phyloP scores from a whole-genome alignment of 2,797 vertebrate genomes.

The Myiotriccus ornatus region DNA sequence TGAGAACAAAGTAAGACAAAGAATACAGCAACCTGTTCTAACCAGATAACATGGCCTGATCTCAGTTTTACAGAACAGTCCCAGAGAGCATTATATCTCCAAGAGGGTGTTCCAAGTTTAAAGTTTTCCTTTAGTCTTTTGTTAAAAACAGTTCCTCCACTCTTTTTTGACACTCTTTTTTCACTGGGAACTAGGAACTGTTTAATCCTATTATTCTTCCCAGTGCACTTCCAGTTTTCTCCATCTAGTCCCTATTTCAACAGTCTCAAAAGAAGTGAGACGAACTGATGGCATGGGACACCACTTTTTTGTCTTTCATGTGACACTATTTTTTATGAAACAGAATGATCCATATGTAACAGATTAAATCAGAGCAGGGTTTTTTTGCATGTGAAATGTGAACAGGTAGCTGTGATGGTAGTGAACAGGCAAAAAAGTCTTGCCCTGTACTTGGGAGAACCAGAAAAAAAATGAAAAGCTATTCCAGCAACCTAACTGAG shows the following conservation, averaged over 20 bases:
- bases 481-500: neutral
- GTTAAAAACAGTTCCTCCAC: neutral
- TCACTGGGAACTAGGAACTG: neutral
- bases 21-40: neutral
- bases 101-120: neutral
- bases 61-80: neutral
- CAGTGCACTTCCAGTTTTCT: neutral
- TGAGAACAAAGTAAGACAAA: neutral
- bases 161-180: neutral
- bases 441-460: neutral
- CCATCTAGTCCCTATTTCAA: neutral
- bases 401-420: neutral
- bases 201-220: neutral
- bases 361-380: neutral
- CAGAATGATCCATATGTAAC: neutral
- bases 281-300: neutral
- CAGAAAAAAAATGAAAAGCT: neutral
- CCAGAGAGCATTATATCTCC: neutral
- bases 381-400: neutral
- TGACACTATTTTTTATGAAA: neutral
- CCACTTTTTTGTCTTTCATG: neutral
- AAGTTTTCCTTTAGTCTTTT: neutral
- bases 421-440: neutral
- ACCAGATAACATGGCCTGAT: neutral
- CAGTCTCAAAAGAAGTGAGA: neutral